Base-by-base conservation (phyloP, 1,140 invertebrate species). In the Drosophila triauraria region DNA sequence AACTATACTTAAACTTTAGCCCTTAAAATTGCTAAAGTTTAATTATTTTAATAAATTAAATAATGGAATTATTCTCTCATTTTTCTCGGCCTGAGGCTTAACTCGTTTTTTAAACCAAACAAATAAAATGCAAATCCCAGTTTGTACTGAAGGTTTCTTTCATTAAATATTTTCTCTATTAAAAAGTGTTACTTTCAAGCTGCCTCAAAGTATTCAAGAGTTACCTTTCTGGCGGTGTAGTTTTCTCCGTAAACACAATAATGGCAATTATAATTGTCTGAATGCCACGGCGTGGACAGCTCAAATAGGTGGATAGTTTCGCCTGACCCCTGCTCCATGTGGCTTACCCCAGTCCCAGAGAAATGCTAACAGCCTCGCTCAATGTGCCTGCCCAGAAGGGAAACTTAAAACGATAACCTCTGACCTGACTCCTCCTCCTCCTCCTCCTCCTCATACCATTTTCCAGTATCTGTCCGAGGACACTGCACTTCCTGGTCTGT, bases 211-310 rank as follows among this genome's bases (percentile, higher is more conserved):
- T n/a, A n/a, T n/a, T n/a, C n/a, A n/a, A n/a, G n/a, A n/a, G n/a
- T 20, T 17, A n/a, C 3, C 4, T 48, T 67, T 78, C 15, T 40
- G 35, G 0, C 67, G 17, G 82, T 85, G 78, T 30, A 68, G 0
- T 9, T 64, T 64, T 50, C 15, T 5, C 13, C 44, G 60, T 48
- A 70, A 56, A 61, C 43, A 44, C 64, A 47, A 53, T 62, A 50
- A 71, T 54, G n/a, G 50, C 78, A 87, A 87, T 86, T 82, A 86
- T 80, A 87, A 80, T 87, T 69, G 71, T 63, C 79, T 69, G 68
- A 82, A 76, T 81, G 80, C 78, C 75, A 70, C 62, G 70, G 38
- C 68, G 68, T 54, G 50, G 44, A 62, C 68, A 67, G 72, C 80
- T 75, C 63, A 78, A 78, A 71, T 79, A 68, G 74, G 68, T 81